Conservation (phyloP, 2,113 vertebrate species). For the Pelecanus crispus region DNA sequence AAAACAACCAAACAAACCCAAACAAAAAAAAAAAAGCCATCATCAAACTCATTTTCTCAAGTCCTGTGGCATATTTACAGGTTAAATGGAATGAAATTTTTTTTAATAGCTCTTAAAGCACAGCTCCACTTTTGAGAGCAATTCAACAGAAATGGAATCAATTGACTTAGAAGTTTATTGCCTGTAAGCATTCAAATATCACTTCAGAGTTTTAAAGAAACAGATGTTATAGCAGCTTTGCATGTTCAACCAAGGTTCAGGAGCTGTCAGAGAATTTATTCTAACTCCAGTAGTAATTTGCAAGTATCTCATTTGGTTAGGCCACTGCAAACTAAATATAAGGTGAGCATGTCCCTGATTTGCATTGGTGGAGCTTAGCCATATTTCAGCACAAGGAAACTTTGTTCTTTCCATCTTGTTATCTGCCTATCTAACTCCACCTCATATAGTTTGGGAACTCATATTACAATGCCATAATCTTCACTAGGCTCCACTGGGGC, state of each 20-base stretch:
- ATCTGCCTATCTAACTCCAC: not conserved
- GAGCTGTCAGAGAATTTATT: not conserved
- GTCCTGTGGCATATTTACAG: constrained; percentile 16
- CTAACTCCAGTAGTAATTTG: not conserved
- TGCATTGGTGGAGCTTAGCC: not conserved
- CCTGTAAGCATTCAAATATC: not conserved
- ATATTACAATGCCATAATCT: not conserved
- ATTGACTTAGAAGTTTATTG: not conserved
- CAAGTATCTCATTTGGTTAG: not conserved
- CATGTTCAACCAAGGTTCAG: not conserved
- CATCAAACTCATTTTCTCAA: constrained; percentile 15
- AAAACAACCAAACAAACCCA: too few species aligned
- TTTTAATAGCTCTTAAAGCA: constrained; percentile 2
- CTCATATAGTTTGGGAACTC: not conserved
- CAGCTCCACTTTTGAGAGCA: not conserved
- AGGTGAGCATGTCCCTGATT: not conserved
- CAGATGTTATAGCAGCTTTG: not conserved
- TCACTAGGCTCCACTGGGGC: rapidly evolving
- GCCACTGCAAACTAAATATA: not conserved
- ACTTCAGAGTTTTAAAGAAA: not conserved
- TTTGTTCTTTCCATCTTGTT: not conserved
- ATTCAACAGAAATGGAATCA: constrained; percentile 4
- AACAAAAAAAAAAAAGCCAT: not conserved
- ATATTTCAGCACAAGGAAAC: not conserved
- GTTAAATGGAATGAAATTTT: not conserved